Base-by-base conservation (phyloP, 2,888 invertebrate species). In the Elegia similella region DNA sequence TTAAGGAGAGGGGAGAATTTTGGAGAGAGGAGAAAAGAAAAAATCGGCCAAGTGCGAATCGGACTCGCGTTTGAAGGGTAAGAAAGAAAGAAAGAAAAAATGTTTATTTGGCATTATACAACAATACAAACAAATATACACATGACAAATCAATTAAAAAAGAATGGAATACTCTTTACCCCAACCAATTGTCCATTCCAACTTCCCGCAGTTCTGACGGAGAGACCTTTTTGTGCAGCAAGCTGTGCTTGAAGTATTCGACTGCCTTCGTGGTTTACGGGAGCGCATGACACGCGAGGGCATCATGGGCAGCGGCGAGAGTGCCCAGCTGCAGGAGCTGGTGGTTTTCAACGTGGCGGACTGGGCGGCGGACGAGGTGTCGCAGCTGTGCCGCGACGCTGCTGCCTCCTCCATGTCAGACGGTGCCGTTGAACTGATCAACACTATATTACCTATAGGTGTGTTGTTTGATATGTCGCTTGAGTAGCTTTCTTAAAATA, bases 291-390 rank as follows among this genome's bases (percentile, higher is more conserved):
- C 65, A 16, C 75, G 70, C 17, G 86, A 88, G 57, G 85, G 85
- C 1, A 59, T 34, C 6, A 7, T 78, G 7, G 81, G 76, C 1
- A 63, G 76, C 54, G 84, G 81, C 6, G 86, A 85, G 61, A 79
- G 77, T 0, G 15, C 70, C 7, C 71, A 70, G 38, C 68, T 68
- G 23, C 74, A 84, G 53, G 88, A 91, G 54, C 65, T 90, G 61
- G 76, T 84, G 54, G 73, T 90, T 53, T 85, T 87, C 63, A 89
- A 89, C 62, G 90, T 91, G 32, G 84, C 80, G 0, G 88, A 90
- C 64, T 90, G 90, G 91, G 75, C 88, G 1, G 62, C 80, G 0
- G 84, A 88, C 5, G 90, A 91, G 62, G 71, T 91, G 8, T 63
- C 84, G 0, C 83, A 87, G 56, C 70, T 88, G 10, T 88, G 84